Evolutionary conservation across 2,797 vertebrate species (phyloP).

Genomic region (Aphelocoma californica): DNA sequence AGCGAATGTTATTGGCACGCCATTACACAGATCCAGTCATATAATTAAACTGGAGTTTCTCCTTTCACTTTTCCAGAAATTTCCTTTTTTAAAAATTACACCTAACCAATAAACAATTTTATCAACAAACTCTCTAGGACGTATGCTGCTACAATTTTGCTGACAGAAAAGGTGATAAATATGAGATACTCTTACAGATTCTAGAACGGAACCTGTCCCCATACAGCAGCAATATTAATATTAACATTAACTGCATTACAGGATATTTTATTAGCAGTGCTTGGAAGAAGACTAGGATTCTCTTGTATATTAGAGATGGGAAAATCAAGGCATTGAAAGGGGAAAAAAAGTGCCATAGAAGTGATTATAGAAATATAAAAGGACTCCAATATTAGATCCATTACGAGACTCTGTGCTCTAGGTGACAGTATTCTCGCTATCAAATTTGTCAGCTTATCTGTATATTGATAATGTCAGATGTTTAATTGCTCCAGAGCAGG

Average conservation of each 20-base stretch:
- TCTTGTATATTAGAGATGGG: neutral
- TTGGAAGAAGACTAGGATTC: neutral
- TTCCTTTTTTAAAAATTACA: neutral
- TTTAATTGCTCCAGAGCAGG: neutral
- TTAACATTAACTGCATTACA: neutral
- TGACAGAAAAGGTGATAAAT: neutral
- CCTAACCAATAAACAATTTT: neutral
- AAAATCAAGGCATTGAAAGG: neutral
- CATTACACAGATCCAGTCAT: neutral
- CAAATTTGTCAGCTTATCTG: neutral
- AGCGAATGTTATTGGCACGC: slow-evolving; percentile 9
- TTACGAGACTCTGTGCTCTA: neutral
- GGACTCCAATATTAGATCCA: neutral
- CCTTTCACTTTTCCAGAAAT: neutral
- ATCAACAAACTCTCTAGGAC: neutral
- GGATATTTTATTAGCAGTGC: neutral
- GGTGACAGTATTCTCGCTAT: neutral
- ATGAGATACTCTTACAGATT: neutral
- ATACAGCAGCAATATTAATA: neutral
- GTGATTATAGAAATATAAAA: neutral
- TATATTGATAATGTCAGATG: neutral
- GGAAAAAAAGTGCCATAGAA: neutral
- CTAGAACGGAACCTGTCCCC: neutral
- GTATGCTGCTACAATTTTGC: neutral
- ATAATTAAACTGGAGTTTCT: slow-evolving; percentile 13